Evolutionary conservation across 2,113 vertebrate species (phyloP).

Genomic region (Tragelaphus buxtoni): DNA sequence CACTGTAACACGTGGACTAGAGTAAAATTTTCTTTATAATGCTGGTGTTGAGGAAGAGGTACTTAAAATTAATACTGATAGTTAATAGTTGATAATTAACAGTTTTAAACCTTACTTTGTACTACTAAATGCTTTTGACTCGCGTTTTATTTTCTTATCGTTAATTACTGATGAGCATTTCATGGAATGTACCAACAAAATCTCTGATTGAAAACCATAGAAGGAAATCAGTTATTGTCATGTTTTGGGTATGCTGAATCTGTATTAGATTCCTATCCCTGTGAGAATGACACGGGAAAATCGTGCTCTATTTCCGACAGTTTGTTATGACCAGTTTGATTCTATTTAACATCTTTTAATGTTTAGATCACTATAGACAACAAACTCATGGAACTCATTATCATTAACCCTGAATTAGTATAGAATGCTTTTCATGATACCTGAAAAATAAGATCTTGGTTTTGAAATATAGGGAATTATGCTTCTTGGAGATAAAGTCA

Average conservation of each 20-base stretch:
- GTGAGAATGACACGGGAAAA: background rate
- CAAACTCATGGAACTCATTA: background rate
- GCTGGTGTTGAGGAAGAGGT: background rate
- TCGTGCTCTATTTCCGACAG: background rate
- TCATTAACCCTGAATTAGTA: background rate
- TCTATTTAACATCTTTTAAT: background rate
- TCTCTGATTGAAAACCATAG: background rate
- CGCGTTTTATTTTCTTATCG: background rate
- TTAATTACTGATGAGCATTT: background rate
- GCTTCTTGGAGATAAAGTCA: background rate
- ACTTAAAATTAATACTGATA: background rate
- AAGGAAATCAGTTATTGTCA: background rate
- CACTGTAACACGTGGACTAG: background rate
- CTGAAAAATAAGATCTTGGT: background rate
- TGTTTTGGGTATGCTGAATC: background rate
- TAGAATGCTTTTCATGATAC: background rate
- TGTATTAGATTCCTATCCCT: background rate
- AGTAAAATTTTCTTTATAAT: slow-evolving; percentile 2
- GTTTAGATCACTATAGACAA: background rate
- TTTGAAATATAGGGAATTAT: background rate
- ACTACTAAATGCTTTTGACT: background rate
- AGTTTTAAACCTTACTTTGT: background rate
- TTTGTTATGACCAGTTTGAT: background rate
- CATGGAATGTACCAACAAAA: background rate
- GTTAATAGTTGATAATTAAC: background rate